phyloP scores from a whole-genome alignment of 2,888 invertebrate species.

The Phengaris arion region DNA sequence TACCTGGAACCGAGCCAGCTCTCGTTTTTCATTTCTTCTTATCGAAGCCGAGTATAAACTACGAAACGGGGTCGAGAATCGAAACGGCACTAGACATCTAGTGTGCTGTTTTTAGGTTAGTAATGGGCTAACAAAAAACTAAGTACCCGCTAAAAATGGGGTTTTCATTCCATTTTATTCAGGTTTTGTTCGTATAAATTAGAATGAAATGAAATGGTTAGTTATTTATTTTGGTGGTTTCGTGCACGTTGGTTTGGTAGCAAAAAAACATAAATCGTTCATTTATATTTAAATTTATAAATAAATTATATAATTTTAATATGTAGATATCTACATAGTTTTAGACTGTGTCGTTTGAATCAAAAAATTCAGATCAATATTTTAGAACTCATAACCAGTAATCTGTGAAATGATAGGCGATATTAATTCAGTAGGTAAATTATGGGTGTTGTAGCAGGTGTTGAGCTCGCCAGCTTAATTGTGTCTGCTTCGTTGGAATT shows the following conservation, averaged over 20 bases:
- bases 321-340: too few species aligned
- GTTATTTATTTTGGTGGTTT: slow-evolving; percentile 10
- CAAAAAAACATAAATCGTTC: neutral
- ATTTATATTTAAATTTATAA: neutral
- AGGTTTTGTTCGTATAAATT: slow-evolving; percentile 14
- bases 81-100: slow-evolving; percentile 21
- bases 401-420: neutral
- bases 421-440: neutral
- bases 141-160: slow-evolving; percentile 15
- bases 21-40: slow-evolving; percentile 28
- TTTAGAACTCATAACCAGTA: too few species aligned
- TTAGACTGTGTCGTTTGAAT: too few species aligned
- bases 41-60: slow-evolving; percentile 23
- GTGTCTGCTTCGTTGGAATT: neutral
- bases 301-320: too few species aligned
- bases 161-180: slow-evolving; percentile 23
- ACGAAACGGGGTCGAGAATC: slow-evolving; percentile 21
- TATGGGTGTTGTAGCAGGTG: neutral
- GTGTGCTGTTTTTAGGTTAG: slow-evolving; percentile 28
- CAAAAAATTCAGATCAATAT: too few species aligned
- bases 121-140: slow-evolving; percentile 28
- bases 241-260: neutral
- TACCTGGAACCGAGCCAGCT: neutral
- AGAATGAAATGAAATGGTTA: slow-evolving; percentile 20
- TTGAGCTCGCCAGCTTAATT: neutral